phyloP scores from a whole-genome alignment of 2,888 invertebrate genomes.

The Ephialtes manifestator region DNA sequence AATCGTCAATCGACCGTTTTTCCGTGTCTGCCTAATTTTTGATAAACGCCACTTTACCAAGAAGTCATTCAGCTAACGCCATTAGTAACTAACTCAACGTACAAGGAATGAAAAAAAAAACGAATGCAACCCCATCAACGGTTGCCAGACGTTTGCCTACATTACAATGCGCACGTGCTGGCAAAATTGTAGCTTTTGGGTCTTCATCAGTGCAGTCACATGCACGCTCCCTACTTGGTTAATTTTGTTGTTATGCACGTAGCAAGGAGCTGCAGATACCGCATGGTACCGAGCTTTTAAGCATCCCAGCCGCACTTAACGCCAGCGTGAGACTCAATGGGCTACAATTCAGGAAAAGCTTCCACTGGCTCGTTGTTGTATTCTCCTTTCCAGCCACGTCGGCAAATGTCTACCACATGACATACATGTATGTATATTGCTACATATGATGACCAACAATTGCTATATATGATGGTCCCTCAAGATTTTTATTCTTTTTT shows the following conservation, averaged over 20 bases:
- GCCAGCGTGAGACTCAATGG: constrained; percentile 43
- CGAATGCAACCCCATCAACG: not conserved
- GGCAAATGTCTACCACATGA: not conserved
- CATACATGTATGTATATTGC: not conserved
- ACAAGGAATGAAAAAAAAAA: constrained; percentile 31
- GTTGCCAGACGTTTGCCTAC: not conserved
- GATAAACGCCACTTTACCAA: too few species aligned
- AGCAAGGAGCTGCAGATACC: not conserved
- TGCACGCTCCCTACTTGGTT: constrained; percentile 20
- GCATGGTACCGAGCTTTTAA: constrained; percentile 40
- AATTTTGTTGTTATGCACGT: not conserved
- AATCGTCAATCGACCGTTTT: too few species aligned
- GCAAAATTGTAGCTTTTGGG: constrained; percentile 6
- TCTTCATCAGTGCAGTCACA: constrained; percentile 22
- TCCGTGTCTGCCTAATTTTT: too few species aligned
- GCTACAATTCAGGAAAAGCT: constrained; percentile 24
- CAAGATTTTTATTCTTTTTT: not conserved
- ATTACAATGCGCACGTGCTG: constrained; percentile 19
- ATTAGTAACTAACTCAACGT: too few species aligned
- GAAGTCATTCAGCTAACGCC: too few species aligned
- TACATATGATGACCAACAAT: not conserved
- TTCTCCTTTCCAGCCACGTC: not conserved
- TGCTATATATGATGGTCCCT: not conserved
- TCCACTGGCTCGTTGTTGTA: not conserved
- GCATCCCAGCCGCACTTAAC: constrained; percentile 44